Conservation (phyloP, 2,888 invertebrate species). For the Molorchus minor region DNA sequence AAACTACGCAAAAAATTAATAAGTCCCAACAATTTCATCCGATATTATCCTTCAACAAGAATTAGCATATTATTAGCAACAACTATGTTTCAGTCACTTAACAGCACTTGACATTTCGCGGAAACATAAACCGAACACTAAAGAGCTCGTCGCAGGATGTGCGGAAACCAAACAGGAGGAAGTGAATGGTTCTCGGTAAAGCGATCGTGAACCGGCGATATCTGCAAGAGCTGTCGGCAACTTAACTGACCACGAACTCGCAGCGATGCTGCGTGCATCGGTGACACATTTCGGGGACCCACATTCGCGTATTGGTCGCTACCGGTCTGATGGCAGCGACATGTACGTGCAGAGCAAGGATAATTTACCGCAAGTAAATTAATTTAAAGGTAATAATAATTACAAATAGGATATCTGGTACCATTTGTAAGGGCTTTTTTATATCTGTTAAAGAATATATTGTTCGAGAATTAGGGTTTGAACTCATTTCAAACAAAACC, state of each 20-base stretch:
- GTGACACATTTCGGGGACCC: slow-evolving; percentile 49
- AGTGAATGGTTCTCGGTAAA: slow-evolving; percentile 31
- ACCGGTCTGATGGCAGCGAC: slow-evolving; percentile 2
- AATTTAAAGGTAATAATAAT: too few relatives aligned
- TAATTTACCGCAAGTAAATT: not conserved
- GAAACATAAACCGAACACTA: slow-evolving; percentile 17
- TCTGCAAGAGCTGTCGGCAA: slow-evolving; percentile 33
- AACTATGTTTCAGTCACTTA: slow-evolving; percentile 18
- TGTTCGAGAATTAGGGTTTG: too few relatives aligned
- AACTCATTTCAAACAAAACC: too few relatives aligned
- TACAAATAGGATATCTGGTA: too few relatives aligned
- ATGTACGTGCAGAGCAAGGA: not conserved
- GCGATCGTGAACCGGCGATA: slow-evolving; percentile 33
- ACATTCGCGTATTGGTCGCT: slow-evolving; percentile 34
- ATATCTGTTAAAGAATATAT: too few relatives aligned
- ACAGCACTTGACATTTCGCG: slow-evolving; percentile 13
- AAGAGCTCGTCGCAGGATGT: slow-evolving; percentile 1
- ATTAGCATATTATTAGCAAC: not conserved
- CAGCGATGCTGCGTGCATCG: slow-evolving; percentile 33
- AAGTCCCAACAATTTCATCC: not conserved
- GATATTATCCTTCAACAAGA: not conserved
- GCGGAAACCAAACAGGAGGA: slow-evolving; percentile 24
- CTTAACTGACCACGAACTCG: slow-evolving; percentile 31
- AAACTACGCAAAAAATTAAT: not conserved
- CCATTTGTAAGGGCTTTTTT: too few relatives aligned